Conservation (phyloP, 2,797 vertebrate genomes). For the Catostomus latipinnis region DNA sequence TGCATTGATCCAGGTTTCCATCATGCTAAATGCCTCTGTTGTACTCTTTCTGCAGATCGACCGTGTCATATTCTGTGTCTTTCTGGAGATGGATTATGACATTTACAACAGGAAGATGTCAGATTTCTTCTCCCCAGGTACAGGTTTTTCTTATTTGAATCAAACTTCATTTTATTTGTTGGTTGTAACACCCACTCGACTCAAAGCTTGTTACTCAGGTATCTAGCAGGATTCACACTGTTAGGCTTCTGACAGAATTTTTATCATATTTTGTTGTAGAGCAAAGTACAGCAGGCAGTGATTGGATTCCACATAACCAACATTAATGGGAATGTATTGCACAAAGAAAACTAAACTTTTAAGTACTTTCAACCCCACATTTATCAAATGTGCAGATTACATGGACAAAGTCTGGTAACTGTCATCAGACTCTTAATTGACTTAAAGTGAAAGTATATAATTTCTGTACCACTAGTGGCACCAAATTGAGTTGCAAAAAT, state of each 20-base stretch:
- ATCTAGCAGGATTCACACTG: conserved; percentile 29
- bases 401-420: too few relatives aligned
- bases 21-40: conserved; percentile 24
- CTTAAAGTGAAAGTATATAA: too few relatives aligned
- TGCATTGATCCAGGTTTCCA: conserved; percentile 17
- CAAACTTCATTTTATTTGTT: conserved; percentile 39
- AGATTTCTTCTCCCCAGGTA: conserved; percentile 89
- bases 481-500: too few relatives aligned
- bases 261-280: conserved; percentile 14
- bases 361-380: too few relatives aligned
- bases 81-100: conserved; percentile 94
- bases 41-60: conserved; percentile 81
- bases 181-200: conserved; percentile 33
- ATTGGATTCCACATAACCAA: too few relatives aligned
- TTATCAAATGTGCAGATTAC: too few relatives aligned
- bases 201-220: conserved; percentile 29
- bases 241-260: conserved; percentile 23
- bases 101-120: conserved; percentile 98
- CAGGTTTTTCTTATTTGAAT: conserved; percentile 40
- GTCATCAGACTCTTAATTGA: too few relatives aligned
- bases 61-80: conserved; percentile 97
- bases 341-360: too few relatives aligned
- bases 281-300: background rate
- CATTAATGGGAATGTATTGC: too few relatives aligned
- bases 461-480: too few relatives aligned